Percentiles rank a stretch among this genome's conserved stretches.
Conservation (phyloP, 1,140 invertebrate species). For the Tribolium castaneum region DNA sequence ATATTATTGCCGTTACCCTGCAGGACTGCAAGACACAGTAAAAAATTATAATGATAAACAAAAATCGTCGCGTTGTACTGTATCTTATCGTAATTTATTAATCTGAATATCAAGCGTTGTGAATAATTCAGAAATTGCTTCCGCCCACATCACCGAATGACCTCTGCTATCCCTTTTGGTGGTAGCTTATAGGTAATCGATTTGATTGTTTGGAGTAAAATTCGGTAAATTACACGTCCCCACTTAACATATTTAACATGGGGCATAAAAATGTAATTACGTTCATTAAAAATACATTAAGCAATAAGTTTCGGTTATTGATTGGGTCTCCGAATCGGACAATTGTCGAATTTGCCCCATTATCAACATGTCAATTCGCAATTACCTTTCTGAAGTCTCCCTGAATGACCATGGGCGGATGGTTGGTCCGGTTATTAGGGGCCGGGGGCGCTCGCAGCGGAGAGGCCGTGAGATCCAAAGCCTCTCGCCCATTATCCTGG, state of each 20-base stretch:
- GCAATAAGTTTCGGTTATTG: slow-evolving; percentile 31
- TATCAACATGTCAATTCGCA: slow-evolving; percentile 14
- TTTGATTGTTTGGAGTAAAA: slow-evolving; percentile 11
- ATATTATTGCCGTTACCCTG: too few species aligned
- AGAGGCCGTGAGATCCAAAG: slow-evolving; percentile 89
- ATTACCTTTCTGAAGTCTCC: slow-evolving; percentile 92
- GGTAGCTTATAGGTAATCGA: background rate
- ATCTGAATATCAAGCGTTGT: background rate
- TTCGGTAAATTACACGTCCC: background rate
- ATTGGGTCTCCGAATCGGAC: background rate
- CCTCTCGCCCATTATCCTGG: slow-evolving; percentile 87
- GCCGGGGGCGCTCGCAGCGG: slow-evolving; percentile 83
- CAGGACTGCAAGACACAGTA: too few species aligned
- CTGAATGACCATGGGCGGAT: slow-evolving; percentile 90
- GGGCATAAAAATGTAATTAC: slow-evolving; percentile 26
- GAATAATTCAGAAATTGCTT: background rate
- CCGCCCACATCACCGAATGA: background rate
- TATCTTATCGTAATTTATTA: background rate
- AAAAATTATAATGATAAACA: too few species aligned
- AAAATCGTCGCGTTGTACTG: too few species aligned
- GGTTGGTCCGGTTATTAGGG: slow-evolving; percentile 75
- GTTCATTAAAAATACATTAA: slow-evolving; percentile 39
- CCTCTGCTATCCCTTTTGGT: background rate
- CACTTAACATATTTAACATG: slow-evolving; percentile 22
- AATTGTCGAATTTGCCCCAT: background rate